A percentile compares a stretch with the other conserved stretches of the same genome.
These are phyloP conservation scores for Drosophila mojavensis DNA, from an alignment of 1,140 invertebrate genomes.

Conservation along the genomic window DNA sequence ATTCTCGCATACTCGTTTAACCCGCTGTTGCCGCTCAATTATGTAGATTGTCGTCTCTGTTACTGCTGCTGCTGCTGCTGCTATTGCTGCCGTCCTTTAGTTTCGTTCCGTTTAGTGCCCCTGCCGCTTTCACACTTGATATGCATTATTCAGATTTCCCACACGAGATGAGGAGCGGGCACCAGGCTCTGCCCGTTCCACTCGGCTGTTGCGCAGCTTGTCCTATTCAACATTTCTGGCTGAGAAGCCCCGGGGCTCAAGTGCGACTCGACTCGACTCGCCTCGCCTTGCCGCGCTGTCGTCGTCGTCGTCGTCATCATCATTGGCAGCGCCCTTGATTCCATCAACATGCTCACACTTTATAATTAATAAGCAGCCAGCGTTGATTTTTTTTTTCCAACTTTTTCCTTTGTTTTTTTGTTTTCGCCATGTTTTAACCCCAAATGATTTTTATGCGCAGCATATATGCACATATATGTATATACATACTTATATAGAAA, in stretches of 20 bases:
- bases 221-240: constrained; percentile 22
- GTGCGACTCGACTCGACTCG: constrained; percentile 26
- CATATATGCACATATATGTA: constrained; percentile 35
- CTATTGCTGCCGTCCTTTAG: not conserved
- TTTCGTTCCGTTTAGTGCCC: constrained; percentile 61
- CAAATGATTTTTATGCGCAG: constrained; percentile 42
- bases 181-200: constrained; percentile 4
- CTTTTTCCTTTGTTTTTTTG: constrained; percentile 29
- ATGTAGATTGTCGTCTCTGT: constrained; percentile 71
- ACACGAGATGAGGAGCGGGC: constrained; percentile 50
- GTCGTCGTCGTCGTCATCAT: constrained; percentile 40
- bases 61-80: constrained; percentile 4
- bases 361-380: constrained; percentile 78
- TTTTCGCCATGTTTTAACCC: constrained; percentile 38
- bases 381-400: constrained; percentile 25
- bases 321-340: constrained; percentile 76
- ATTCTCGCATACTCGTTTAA: constrained; percentile 76
- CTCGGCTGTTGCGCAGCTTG: constrained; percentile 14
- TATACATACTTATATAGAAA: not conserved
- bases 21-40: constrained; percentile 74
- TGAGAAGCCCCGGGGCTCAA: constrained; percentile 41
- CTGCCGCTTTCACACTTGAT: constrained; percentile 75
- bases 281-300: constrained; percentile 31
- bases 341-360: constrained; percentile 76
- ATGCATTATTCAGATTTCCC: constrained; percentile 82